Conservation (phyloP, 1,140 invertebrate genomes). For the Nephila pilipes region DNA sequence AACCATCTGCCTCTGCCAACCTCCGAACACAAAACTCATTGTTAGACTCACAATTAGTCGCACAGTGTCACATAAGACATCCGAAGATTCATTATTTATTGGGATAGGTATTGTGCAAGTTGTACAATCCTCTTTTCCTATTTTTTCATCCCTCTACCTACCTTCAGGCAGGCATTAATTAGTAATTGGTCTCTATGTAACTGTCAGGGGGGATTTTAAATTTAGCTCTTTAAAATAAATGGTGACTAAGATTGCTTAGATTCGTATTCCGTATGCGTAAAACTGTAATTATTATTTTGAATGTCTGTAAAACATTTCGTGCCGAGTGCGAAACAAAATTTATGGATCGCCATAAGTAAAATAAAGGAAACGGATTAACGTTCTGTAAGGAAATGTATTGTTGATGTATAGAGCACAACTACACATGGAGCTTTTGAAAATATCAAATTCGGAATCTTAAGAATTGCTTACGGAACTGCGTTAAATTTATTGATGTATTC, state of each 20-base stretch:
- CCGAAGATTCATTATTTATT: conserved; percentile 27
- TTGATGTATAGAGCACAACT: too few relatives aligned
- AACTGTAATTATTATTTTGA: not conserved
- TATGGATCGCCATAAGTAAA: not conserved
- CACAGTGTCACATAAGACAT: conserved; percentile 37
- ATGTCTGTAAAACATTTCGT: not conserved
- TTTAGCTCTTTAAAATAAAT: conserved; percentile 24
- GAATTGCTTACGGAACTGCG: too few relatives aligned
- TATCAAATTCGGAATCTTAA: too few relatives aligned
- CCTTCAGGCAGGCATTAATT: conserved; percentile 10
- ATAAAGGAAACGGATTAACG: not conserved
- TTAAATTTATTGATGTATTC: too few relatives aligned
- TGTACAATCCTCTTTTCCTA: not conserved
- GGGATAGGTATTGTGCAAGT: not conserved
- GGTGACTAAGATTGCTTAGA: not conserved
- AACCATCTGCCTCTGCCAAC: not conserved
- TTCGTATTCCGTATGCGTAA: not conserved
- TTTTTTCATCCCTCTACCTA: not conserved
- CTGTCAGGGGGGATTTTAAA: conserved; percentile 19
- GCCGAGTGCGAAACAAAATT: not conserved
- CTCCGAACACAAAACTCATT: conserved; percentile 55
- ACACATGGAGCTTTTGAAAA: too few relatives aligned
- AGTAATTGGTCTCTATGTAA: conserved; percentile 8
- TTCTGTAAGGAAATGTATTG: too few relatives aligned
- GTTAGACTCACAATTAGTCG: conserved; percentile 56